phyloP scores from a whole-genome alignment of 2,113 vertebrate genomes.

The Poecile atricapillus region DNA sequence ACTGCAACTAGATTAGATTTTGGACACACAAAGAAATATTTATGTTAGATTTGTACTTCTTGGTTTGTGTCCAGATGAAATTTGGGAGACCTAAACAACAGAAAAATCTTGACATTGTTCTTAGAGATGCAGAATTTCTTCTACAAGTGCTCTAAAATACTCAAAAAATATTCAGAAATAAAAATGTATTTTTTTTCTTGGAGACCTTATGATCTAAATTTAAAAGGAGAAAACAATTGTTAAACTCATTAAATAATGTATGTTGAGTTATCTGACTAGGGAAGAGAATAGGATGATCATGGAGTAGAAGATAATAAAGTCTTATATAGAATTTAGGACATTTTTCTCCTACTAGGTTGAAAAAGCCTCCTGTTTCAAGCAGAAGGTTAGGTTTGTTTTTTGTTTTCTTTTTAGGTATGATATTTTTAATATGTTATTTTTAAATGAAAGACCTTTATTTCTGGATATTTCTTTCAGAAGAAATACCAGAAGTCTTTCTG shows the following conservation, averaged over 20 bases:
- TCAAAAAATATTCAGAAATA: neutral
- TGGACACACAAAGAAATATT: neutral
- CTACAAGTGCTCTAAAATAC: neutral
- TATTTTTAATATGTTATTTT: neutral
- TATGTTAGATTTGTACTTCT: neutral
- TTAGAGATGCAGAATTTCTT: neutral
- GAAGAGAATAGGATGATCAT: neutral
- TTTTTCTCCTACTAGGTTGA: neutral
- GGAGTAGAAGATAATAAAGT: neutral
- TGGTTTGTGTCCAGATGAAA: neutral
- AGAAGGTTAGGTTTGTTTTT: neutral
- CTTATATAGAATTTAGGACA: neutral
- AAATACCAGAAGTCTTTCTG: neutral
- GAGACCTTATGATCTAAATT: neutral
- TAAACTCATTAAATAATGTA: neutral
- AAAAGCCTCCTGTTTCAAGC: neutral
- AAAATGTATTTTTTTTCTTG: neutral
- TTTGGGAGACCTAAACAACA: neutral
- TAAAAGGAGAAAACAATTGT: neutral
- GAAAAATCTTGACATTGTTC: neutral
- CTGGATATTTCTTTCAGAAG: neutral
- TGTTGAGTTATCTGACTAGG: neutral
- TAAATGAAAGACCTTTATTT: neutral
- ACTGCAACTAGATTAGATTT: neutral
- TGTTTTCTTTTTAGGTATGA: neutral